Base-by-base conservation (phyloP, 2,888 invertebrate genomes). In the Eupithecia vulgata region DNA sequence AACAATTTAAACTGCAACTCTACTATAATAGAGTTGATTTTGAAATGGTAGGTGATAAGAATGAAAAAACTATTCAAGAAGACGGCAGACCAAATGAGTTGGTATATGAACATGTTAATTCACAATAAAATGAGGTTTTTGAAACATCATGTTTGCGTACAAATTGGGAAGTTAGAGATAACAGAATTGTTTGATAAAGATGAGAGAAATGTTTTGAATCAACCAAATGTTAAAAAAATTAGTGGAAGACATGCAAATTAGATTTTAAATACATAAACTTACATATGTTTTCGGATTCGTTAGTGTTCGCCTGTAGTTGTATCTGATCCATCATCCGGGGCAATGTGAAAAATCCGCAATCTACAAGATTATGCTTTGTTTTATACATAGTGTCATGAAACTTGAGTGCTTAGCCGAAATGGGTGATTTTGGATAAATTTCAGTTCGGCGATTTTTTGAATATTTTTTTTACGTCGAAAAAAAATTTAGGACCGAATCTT, bases 91-190 rank as follows among this genome's bases (percentile, higher is more conserved):
- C 89, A 92, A 92, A 93, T 93, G 92, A 92, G 90, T 91, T 86
- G 90, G 88, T 90, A 88, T 92, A 92, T 90, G 91, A 91, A 93
- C 92, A 91, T 93, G 94, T 92, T 94, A 94, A 94, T 93, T 93
- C 85, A 89, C 88, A 90, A 92, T 91, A 94, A 93, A 90, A 81
- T 87, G 86, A 88, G 85, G 81, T 87, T 88, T 87, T 86, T 78
- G 84, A 87, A 84, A 83, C 84, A 86, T 86, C 83, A 87, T 88
- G 86, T 91, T 92, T 91, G 86, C 84, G 81, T 88, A 92, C 92
- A 92, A 93, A 93, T 92, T 92, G 91, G 88, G 87, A 83, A 83
- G 86, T 81, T 77, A 80, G 79, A 79, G 85, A 86, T 85, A 87
- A 87, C 85, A 84, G 85, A 88, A 87, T 90, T 90, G 83, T 88